phyloP scores from a whole-genome alignment of 2,797 vertebrate genomes.

The Sebastiscus tertius region DNA sequence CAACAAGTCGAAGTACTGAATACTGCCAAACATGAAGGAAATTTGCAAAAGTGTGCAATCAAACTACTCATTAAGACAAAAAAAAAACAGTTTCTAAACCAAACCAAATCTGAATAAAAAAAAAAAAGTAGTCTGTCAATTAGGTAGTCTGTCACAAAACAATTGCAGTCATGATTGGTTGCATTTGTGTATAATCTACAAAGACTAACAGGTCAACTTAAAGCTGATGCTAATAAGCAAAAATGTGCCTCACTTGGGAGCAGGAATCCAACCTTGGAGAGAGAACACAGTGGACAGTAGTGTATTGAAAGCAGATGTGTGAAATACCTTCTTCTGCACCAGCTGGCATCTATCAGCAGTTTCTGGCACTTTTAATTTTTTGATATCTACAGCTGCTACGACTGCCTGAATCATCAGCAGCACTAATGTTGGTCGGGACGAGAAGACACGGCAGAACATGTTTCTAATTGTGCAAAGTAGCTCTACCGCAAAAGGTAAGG shows the following conservation, averaged over 20 bases:
- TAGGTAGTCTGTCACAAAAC: background rate
- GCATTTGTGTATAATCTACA: conserved; percentile 16
- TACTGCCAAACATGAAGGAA: background rate
- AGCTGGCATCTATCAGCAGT: conserved; percentile 65
- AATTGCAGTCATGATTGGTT: background rate
- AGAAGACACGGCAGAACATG: background rate
- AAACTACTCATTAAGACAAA: background rate
- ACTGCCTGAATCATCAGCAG: background rate
- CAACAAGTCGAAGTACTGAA: background rate
- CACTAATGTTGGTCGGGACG: background rate
- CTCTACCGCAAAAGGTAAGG: background rate
- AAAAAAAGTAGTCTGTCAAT: background rate
- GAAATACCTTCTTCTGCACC: conserved; percentile 69
- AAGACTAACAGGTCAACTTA: conserved; percentile 40
- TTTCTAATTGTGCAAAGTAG: background rate
- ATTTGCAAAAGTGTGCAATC: background rate
- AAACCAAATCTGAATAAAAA: background rate
- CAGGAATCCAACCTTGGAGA: conserved; percentile 66
- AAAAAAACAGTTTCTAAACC: background rate
- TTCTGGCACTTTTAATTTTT: conserved; percentile 56
- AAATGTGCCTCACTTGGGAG: conserved; percentile 47
- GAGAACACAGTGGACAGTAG: conserved; percentile 72
- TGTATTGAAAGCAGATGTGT: conserved; percentile 77
- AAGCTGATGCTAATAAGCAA: conserved; percentile 39
- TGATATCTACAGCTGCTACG: conserved; percentile 26